Percentiles rank a stretch among this genome's conserved stretches.
Conservation (phyloP, 2,797 vertebrate species). For the Acrossocheilus wenchowensis region DNA sequence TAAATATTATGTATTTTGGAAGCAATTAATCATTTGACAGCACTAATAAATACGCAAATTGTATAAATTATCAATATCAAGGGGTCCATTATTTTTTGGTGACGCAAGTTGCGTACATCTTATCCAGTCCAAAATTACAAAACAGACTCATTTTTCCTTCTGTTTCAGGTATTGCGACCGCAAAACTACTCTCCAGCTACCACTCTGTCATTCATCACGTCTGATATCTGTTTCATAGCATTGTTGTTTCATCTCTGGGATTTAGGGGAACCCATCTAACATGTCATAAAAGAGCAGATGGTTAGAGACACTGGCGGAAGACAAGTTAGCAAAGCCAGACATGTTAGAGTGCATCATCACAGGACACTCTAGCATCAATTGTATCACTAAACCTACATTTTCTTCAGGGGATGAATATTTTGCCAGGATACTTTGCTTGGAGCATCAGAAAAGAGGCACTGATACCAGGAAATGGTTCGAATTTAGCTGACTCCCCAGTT, state of each 20-base stretch:
- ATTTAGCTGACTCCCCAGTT: slow-evolving; percentile 42
- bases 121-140: neutral
- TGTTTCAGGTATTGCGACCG: slow-evolving; percentile 72
- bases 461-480: slow-evolving; percentile 15
- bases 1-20: too few relatives aligned
- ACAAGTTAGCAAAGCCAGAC: slow-evolving; percentile 41
- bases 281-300: slow-evolving; percentile 66
- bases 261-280: slow-evolving; percentile 65
- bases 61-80: neutral
- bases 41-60: neutral
- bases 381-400: neutral
- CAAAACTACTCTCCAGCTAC: slow-evolving; percentile 64
- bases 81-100: neutral
- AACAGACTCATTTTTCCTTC: slow-evolving; percentile 53
- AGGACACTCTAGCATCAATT: slow-evolving; percentile 5
- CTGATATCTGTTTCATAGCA: slow-evolving; percentile 65
- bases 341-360: slow-evolving; percentile 20
- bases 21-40: too few relatives aligned
- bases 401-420: slow-evolving; percentile 8
- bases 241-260: slow-evolving; percentile 48
- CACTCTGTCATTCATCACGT: slow-evolving; percentile 67
- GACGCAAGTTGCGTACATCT: neutral
- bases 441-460: slow-evolving; percentile 34
- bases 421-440: slow-evolving; percentile 4
- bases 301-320: slow-evolving; percentile 3